Conservation (phyloP, 2,888 invertebrate genomes). For the Vanessa cardui region DNA sequence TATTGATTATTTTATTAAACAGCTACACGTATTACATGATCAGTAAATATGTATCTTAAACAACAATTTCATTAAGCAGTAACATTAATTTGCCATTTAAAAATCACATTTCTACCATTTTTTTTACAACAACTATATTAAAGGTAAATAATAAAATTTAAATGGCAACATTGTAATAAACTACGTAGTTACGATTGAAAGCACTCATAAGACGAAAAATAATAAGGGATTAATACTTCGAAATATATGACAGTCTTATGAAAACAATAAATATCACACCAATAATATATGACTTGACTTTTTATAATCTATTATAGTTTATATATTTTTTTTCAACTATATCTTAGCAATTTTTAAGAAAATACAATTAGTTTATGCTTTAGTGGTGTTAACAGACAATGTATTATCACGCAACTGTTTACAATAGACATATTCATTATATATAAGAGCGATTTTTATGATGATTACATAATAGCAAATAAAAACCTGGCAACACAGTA, state of each 20-base stretch:
- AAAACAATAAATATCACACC: slow-evolving; percentile 27
- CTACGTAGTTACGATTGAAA: slow-evolving; percentile 19
- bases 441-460: slow-evolving; percentile 28
- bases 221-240: slow-evolving; percentile 56
- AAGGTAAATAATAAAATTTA: slow-evolving; percentile 28
- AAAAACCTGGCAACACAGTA: slow-evolving; percentile 40
- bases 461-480: slow-evolving; percentile 43
- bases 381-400: no score
- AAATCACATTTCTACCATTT: slow-evolving; percentile 44
- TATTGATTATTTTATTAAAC: slow-evolving; percentile 27
- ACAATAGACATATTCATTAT: background rate
- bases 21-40: slow-evolving; percentile 28
- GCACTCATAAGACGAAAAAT: slow-evolving; percentile 22
- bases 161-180: slow-evolving; percentile 43
- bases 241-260: slow-evolving; percentile 44
- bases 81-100: slow-evolving; percentile 47
- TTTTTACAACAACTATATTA: slow-evolving; percentile 24
- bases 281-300: slow-evolving; percentile 13
- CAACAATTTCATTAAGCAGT: slow-evolving; percentile 30
- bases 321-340: background rate
- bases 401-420: no score
- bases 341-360: background rate
- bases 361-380: no score
- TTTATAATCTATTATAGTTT: slow-evolving; percentile 4
- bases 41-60: slow-evolving; percentile 26